phyloP scores from a whole-genome alignment of 2,797 vertebrate genomes.

The Denticeps clupeoides region DNA sequence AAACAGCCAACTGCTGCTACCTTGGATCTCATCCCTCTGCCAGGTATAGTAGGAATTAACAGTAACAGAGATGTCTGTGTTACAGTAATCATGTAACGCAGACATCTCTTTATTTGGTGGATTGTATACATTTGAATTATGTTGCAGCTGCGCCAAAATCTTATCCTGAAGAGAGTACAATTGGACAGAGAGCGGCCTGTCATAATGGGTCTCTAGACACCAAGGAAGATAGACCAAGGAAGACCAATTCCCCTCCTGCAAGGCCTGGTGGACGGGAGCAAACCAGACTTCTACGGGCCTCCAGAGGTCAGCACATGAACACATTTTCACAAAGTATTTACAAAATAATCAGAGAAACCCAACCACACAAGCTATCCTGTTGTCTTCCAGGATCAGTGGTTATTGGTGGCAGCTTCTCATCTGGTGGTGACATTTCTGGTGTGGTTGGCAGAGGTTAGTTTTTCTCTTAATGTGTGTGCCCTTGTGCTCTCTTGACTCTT shows the following conservation, averaged over 20 bases:
- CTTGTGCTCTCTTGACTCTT: too few species aligned
- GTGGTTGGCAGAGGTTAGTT: conserved; percentile 75
- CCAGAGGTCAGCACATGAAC: conserved; percentile 68
- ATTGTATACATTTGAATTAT: background rate
- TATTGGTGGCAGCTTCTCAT: conserved; percentile 27
- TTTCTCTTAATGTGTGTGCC: background rate
- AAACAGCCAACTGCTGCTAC: conserved; percentile 45
- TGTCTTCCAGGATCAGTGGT: background rate
- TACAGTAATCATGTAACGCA: too few species aligned
- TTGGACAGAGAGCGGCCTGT: conserved; percentile 62
- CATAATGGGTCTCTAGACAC: conserved; percentile 50
- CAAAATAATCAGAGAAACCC: too few species aligned
- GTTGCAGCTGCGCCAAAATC: conserved; percentile 40
- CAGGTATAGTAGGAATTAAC: conserved; percentile 65
- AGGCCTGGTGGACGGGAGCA: conserved; percentile 52
- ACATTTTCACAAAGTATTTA: too few species aligned
- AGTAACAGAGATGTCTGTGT: background rate
- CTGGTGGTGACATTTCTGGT: conserved; percentile 55
- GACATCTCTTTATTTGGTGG: background rate
- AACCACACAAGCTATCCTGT: too few species aligned
- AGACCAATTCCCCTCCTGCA: conserved; percentile 32
- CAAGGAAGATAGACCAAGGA: conserved; percentile 46
- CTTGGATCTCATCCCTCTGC: conserved; percentile 46
- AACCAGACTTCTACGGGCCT: conserved; percentile 52
- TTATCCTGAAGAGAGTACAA: conserved; percentile 54